A percentile compares a stretch with the other conserved stretches of the same genome.
These are phyloP conservation scores for Oryzaephilus surinamensis DNA, from an alignment of 1,140 invertebrate species.

Conservation along the genomic window DNA sequence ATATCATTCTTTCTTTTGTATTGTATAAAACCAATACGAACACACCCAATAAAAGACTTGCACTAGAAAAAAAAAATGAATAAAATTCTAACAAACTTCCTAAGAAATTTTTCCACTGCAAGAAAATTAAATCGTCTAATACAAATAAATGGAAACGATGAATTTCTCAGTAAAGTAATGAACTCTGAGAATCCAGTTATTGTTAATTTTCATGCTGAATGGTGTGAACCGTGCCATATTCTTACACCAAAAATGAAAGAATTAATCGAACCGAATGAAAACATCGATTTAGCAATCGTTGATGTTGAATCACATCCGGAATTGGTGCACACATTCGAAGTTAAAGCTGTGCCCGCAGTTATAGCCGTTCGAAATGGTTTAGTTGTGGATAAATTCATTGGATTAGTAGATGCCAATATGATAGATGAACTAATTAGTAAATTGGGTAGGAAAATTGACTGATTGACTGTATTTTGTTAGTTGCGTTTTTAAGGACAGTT, in stretches of 20 bases:
- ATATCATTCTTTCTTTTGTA: conserved; percentile 41
- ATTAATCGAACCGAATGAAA: conserved; percentile 61
- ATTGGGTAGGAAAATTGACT: conserved; percentile 39
- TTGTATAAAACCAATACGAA: conserved; percentile 38
- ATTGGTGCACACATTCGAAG: conserved; percentile 69
- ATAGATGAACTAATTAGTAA: conserved; percentile 75
- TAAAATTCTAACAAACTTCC: conserved; percentile 9
- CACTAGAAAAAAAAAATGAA: conserved; percentile 1
- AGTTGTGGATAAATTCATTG: conserved; percentile 86
- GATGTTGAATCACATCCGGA: conserved; percentile 86
- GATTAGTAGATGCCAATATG: conserved; percentile 73
- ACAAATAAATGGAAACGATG: conserved; percentile 44
- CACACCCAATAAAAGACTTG: conserved; percentile 27
- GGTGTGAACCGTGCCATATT: conserved; percentile 94
- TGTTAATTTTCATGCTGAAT: conserved; percentile 81
- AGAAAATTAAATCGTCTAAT: conserved; percentile 38
- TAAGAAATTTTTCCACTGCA: conserved; percentile 22
- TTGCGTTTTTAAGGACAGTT: background rate
- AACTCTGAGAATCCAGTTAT: conserved; percentile 71
- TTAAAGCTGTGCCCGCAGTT: conserved; percentile 85
- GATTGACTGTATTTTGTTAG: too few relatives aligned
- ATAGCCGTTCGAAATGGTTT: conserved; percentile 80
- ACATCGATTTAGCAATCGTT: conserved; percentile 79
- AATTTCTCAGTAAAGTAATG: conserved; percentile 60
- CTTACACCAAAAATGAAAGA: conserved; percentile 82